Evolutionary conservation across 1,140 invertebrate species (phyloP).

Genomic region (Musca domestica): DNA sequence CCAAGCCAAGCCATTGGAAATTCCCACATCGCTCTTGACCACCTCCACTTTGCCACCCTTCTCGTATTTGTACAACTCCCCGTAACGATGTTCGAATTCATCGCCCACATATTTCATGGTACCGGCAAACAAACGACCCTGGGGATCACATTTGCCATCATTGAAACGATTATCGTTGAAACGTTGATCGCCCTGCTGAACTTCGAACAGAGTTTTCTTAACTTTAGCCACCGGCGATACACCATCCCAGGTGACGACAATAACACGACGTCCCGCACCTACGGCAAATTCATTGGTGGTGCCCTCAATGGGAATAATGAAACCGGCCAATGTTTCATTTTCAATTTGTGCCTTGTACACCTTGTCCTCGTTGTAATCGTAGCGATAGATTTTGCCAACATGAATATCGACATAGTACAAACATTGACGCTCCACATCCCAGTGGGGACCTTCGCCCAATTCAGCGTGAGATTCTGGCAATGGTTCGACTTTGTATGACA

Average conservation of each 20-base stretch:
- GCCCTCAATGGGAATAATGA: constrained; percentile 69
- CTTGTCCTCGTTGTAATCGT: constrained; percentile 58
- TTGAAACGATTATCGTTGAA: constrained; percentile 69
- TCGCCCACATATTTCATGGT: constrained; percentile 63
- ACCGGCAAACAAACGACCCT: constrained; percentile 68
- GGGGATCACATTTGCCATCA: constrained; percentile 82
- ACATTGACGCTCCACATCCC: constrained; percentile 62
- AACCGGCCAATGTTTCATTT: constrained; percentile 57
- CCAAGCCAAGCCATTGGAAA: constrained; percentile 85
- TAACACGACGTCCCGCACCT: constrained; percentile 61
- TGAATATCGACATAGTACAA: constrained; percentile 70
- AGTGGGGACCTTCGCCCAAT: constrained; percentile 66
- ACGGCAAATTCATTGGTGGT: constrained; percentile 63
- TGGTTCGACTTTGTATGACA: constrained; percentile 50
- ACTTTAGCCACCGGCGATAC: constrained; percentile 56
- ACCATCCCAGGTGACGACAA: constrained; percentile 69
- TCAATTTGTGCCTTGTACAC: constrained; percentile 55
- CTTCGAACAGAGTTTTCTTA: constrained; percentile 57
- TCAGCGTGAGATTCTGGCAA: constrained; percentile 47
- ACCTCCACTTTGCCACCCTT: constrained; percentile 63
- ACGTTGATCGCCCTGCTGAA: constrained; percentile 60
- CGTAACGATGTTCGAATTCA: constrained; percentile 57
- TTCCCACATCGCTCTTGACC: constrained; percentile 58
- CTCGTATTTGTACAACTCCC: constrained; percentile 56
- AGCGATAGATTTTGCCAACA: constrained; percentile 59